phyloP scores from a whole-genome alignment of 2,888 invertebrate genomes.

The Acleris literana region DNA sequence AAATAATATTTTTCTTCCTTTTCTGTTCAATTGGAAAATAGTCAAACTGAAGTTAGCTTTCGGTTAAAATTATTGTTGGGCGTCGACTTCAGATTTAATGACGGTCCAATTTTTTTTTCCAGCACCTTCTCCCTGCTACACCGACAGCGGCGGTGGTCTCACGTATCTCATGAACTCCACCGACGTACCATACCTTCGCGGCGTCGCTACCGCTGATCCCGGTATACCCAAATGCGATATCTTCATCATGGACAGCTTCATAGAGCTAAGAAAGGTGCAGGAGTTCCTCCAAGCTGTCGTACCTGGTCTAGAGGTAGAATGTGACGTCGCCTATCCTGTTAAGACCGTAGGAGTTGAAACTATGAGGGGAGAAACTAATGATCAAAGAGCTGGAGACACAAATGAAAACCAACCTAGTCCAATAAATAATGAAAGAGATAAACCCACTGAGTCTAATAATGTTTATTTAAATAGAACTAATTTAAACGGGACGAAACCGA shows the following conservation, averaged over 20 bases:
- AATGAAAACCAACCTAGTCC: neutral
- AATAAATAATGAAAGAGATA: neutral
- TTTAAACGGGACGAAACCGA: neutral
- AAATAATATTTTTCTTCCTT: too few relatives aligned
- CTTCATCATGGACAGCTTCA: neutral
- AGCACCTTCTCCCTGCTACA: neutral
- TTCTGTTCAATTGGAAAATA: too few relatives aligned
- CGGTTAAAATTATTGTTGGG: too few relatives aligned
- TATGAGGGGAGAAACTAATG: neutral
- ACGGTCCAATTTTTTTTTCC: neutral
- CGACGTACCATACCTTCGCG: neutral
- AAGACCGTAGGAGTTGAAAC: neutral
- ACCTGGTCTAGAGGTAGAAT: constrained; percentile 3
- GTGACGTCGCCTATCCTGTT: neutral
- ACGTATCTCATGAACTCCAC: neutral
- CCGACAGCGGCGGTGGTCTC: neutral
- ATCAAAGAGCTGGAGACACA: neutral
- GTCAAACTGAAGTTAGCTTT: too few relatives aligned
- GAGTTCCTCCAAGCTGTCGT: neutral
- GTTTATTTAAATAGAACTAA: neutral
- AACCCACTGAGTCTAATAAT: neutral
- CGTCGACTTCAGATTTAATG: too few relatives aligned
- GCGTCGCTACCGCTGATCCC: neutral
- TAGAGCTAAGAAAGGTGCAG: neutral
- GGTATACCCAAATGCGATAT: neutral